phyloP scores from a whole-genome alignment of 2,888 invertebrate species.

The Sphaerophoria taeniata region DNA sequence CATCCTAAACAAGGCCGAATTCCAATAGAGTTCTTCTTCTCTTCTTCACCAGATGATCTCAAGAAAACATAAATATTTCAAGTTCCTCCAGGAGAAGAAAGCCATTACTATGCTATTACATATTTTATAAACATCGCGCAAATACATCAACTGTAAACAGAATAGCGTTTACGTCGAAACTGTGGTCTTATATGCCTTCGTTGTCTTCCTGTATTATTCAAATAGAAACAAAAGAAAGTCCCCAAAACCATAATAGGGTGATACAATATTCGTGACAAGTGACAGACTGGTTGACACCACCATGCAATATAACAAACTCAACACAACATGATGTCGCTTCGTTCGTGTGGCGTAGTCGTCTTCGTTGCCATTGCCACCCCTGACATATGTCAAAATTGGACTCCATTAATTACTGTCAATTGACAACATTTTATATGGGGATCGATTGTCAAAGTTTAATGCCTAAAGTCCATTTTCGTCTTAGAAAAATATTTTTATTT shows the following conservation, averaged over 20 bases:
- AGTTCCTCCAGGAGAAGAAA: no score
- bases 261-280: conserved; percentile 41
- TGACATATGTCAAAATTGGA: conserved; percentile 43
- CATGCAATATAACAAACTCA: conserved; percentile 22
- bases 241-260: conserved; percentile 13
- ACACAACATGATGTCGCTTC: background rate
- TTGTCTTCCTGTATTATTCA: no score
- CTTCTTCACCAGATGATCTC: no score
- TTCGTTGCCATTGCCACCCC: background rate
- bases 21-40: no score
- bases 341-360: background rate
- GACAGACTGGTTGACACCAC: conserved; percentile 41
- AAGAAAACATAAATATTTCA: no score
- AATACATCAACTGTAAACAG: no score
- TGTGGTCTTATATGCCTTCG: no score
- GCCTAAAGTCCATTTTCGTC: conserved; percentile 16
- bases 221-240: background rate
- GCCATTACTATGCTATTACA: no score
- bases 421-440: conserved; percentile 30
- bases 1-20: no score
- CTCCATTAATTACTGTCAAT: conserved; percentile 36
- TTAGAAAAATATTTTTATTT: conserved; percentile 26
- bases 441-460: conserved; percentile 21
- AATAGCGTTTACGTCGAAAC: no score
- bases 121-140: no score